Percentiles rank a stretch among this genome's conserved stretches.
Conservation (phyloP, 1,140 invertebrate genomes). For the Zaprionus tsacasi region DNA sequence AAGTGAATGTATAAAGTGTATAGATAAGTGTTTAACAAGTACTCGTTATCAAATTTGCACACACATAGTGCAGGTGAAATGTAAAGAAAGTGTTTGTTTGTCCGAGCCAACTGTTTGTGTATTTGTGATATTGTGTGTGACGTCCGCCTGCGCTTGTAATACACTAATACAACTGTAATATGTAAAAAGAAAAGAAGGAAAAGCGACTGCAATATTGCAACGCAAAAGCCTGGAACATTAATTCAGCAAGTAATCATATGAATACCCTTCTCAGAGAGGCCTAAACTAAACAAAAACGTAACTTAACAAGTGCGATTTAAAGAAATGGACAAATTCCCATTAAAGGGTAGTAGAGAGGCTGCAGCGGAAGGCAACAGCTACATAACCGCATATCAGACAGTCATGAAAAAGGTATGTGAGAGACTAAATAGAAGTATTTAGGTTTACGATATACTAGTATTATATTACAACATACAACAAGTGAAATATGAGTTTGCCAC, state of each 20-base stretch:
- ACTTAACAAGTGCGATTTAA: slow-evolving; percentile 31
- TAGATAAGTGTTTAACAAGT: not conserved
- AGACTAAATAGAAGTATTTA: not conserved
- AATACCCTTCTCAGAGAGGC: not conserved
- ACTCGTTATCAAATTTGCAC: not conserved
- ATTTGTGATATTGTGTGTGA: slow-evolving; percentile 57
- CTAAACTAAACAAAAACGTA: slow-evolving; percentile 7
- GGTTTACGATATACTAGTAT: not conserved
- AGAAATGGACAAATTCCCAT: slow-evolving; percentile 85
- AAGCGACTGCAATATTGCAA: slow-evolving; percentile 56
- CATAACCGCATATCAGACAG: slow-evolving; percentile 85
- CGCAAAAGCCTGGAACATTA: slow-evolving; percentile 48
- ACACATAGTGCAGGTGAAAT: slow-evolving; percentile 40
- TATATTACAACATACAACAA: not conserved
- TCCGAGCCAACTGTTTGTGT: slow-evolving; percentile 47
- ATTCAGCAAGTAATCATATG: slow-evolving; percentile 11
- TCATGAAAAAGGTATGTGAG: slow-evolving; percentile 85
- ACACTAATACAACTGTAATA: slow-evolving; percentile 51
- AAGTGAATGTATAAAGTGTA: slow-evolving; percentile 9
- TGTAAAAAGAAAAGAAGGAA: slow-evolving; percentile 34
- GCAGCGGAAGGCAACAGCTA: slow-evolving; percentile 83
- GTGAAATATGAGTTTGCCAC: slow-evolving; percentile 26
- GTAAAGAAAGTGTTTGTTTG: slow-evolving; percentile 51
- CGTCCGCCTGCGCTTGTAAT: slow-evolving; percentile 64
- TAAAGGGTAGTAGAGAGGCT: slow-evolving; percentile 84